Evolutionary conservation across 2,888 invertebrate genomes (phyloP), one percentile per base, ranked within the genome.

Genomic region (Hydroisotoma schaefferi): DNA sequence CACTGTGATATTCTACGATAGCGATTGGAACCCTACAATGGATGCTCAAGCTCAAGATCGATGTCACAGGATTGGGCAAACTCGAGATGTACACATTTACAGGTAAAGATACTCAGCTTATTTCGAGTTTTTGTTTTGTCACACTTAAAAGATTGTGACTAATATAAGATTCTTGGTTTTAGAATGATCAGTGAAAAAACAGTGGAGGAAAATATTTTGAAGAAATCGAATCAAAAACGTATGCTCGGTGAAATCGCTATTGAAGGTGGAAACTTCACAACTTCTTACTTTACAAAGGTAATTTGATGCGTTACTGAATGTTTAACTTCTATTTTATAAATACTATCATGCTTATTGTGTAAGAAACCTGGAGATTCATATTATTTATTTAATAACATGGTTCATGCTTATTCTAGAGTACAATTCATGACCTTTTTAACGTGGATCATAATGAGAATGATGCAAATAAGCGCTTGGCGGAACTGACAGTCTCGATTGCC

Each of bases 11-110:
- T 99, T 99, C 81, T 99, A 99, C 79, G 99, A 99, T 81, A 95
- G 94, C 65, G 97, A 98, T 80, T 98, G 97, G 98, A 98, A 98
- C 83, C 98, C 98, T 53, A 98, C 97, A 4, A 98, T 99, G 97
- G 99, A 99, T 81, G 97, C 97, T 63, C 93, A 94, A 77, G 93
- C 92, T 67, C 92, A 92, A 79, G 93, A 93, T 80, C 84, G 95
- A 73, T 97, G 97, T 78, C 99, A 99, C 81, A 86, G 99, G 74
- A 99, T 99, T 77, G 99, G 99, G 0, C 99, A 99, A 81, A 99
- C 98, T 20, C 83, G 97, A 73, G 97, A 99, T 83, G 99, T 99
- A 67, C 94, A 97, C 80, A 97, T 99, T 75, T 98, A 94, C 80
- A 81, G 85, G 84, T 83, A 74, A 58, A 55, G 2, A 44, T 26